Base-by-base conservation (phyloP, 1,140 invertebrate species). In the Musca domestica region DNA sequence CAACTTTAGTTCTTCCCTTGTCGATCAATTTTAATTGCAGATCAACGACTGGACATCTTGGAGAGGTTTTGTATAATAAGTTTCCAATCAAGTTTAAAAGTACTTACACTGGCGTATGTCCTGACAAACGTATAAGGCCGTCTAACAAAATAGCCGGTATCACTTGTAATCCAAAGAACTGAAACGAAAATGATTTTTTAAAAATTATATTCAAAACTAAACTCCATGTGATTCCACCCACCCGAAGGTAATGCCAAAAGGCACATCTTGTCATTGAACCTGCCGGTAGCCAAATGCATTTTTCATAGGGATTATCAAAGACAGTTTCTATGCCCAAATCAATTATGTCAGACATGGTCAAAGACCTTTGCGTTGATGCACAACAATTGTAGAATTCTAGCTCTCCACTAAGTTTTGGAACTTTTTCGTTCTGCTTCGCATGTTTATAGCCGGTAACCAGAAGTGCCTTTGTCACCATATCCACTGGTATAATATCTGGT, bases 401-500 rank as follows among this genome's bases (percentile, higher is more conserved):
- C 34, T 5, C 4, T 41, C 34, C 27, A 30, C 9, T 30, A 41
- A 2, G 6, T 5, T 10, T 5, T 12, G 12, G 4, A 12, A 41
- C 6, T 41, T 41, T 41, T 2, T 41, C 10, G 12, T 41, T 41
- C 6, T 5, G 6, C 34, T 41, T 41, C 2, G 34, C 91, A 69
- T 90, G 88, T 66, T 88, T 85, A 89, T 92, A 95, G 0, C 89
- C 87, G 0, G 88, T 85, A 2, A 87, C 85, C 22, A 98, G 88
- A 72, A 96, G 87, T 0, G 87, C 85, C 74, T 94, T 95, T 14
- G 93, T 90, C 0, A 90, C 89, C 1, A 93, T 75, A 78, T 98
- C 95, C 0, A 95, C 94, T 0, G 95, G 95, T 12, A 97, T 88
- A 61, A 92, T 89, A 80, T 98, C 96, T 0, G 89, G 85, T 20